Evolutionary conservation across 1,140 invertebrate species (phyloP), one percentile per base, ranked within the genome.

Genomic region (Ips typographus): DNA sequence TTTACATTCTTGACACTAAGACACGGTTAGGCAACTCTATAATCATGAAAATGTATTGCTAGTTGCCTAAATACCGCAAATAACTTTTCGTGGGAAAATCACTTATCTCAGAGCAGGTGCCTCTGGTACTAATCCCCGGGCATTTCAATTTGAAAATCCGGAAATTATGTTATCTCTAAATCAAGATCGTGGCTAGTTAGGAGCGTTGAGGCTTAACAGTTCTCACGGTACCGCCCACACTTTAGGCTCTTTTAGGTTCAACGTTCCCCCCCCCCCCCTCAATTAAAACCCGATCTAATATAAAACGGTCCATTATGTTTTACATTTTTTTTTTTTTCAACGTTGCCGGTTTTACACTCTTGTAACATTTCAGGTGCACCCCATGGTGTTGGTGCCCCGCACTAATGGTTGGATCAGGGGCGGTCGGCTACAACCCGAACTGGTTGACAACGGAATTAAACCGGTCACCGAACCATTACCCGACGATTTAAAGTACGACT

Each of bases 401-500:
- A 22, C 22, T 22, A 22, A 67, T 36, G 65, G 55, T 22, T 68
- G 60, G 52, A 58, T 49, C 22, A 22, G 22, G 22, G 22, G 22
- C 22, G 22, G 22, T 22, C 22, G 44, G 44, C 22, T 49, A 2
- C 44, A 49, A 38, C 8, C 52, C 52, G 52, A 2, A 55, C 8
- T 6, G 36, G 52, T 3, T 1, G 42, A 22, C 22, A 62, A 73
- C 55, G 70, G 75, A 64, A 71, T 77, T 8, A 79, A 79, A 74
- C 77, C 77, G 58, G 77, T 79, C 70, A 74, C 70, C 1, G 77
- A 79, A 59, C 65, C 75, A 47, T 75, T 73, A 52, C 73, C 76
- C 41, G 77, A 73, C 53, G 77, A 79, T 71, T 63, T 79, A 7
- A 78, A 77, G 62, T 79, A 78, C 67, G 77, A 79, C 71, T 79